phyloP scores from a whole-genome alignment of 2,797 vertebrate species.

The Paguma larvata region DNA sequence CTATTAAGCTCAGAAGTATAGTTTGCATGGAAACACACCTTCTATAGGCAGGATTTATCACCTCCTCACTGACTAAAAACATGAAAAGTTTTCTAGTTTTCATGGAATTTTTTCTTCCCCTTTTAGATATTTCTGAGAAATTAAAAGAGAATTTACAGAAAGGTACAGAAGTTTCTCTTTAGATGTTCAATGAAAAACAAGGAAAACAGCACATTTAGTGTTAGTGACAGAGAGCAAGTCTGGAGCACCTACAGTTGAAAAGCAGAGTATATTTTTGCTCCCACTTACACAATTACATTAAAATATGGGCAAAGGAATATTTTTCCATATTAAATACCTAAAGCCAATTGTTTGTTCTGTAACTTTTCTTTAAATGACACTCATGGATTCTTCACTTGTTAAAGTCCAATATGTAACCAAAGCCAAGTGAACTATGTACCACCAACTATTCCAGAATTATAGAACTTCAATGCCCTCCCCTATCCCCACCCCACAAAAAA shows the following conservation, averaged over 20 bases:
- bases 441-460: slow-evolving; percentile 87
- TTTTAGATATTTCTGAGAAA: slow-evolving; percentile 78
- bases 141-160: slow-evolving; percentile 84
- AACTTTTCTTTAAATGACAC: slow-evolving; percentile 86
- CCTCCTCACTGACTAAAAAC: slow-evolving; percentile 84
- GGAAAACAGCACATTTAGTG: slow-evolving; percentile 88
- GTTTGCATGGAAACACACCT: slow-evolving; percentile 88
- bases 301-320: slow-evolving; percentile 85
- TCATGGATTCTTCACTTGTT: slow-evolving; percentile 86
- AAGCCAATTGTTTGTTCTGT: slow-evolving; percentile 89
- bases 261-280: slow-evolving; percentile 88
- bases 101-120: slow-evolving; percentile 45
- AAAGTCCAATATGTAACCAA: slow-evolving; percentile 86
- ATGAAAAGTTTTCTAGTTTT: slow-evolving; percentile 85
- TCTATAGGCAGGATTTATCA: slow-evolving; percentile 82
- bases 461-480: slow-evolving; percentile 85
- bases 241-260: slow-evolving; percentile 89
- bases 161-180: slow-evolving; percentile 84
- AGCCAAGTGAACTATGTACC: slow-evolving; percentile 87
- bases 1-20: slow-evolving; percentile 89
- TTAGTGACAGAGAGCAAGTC: slow-evolving; percentile 89
- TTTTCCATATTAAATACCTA: slow-evolving; percentile 84
- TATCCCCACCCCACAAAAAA: slow-evolving; percentile 83
- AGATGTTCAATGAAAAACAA: slow-evolving; percentile 86
- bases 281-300: slow-evolving; percentile 86